Base-by-base conservation (phyloP, 2,113 vertebrate species). In the Malurus elegans region DNA sequence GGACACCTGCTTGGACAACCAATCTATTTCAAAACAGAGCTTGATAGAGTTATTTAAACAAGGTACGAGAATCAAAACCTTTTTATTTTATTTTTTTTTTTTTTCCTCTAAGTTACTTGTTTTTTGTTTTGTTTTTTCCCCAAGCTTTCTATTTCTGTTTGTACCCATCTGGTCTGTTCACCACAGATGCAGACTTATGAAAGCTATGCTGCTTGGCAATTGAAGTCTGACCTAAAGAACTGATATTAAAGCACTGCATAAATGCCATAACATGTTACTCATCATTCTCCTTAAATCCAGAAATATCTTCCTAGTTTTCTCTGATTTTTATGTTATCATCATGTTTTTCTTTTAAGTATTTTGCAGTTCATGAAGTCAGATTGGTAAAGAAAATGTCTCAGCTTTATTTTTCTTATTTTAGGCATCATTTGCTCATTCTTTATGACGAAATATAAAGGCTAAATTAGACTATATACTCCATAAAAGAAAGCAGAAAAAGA, bases 131-230 rank as follows among this genome's bases (percentile, higher is more conserved):
- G 7, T 42, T 31, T 81, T 74, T 3, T 2, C 4, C 18, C 14
- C 18, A 40, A 88, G n/a, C 16, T 87, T 97, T 97, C 93, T 97
- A 95, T 96, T 97, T 98, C 79, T 84, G 32, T 95, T 76, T 94
- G 29, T 79, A 95, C 65, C 95, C 56, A 73, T 97, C 95, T 97
- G 82, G 79, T 95, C 80, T 96, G 36, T 96, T 98, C 97, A 96
- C 70, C 81, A 90, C 82, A 97, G 91, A 97, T 94, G 91, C 61
- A 95, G 48, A 23, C 71, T 96, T 96, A 74, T 61, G 79, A 96
- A 97, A 97, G 29, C 44, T 94, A 16, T 79, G 18, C 73, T 96
- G 44, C 56, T 93, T 96, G 57, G 78, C 50, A 95, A 61, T 75
- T 92, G 71, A 94, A 97, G 61, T 64, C 57, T 92, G 42, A 69